Evolutionary conservation across 2,888 invertebrate species (phyloP).

Genomic region (Galeopsomyia nigrocyanea): DNA sequence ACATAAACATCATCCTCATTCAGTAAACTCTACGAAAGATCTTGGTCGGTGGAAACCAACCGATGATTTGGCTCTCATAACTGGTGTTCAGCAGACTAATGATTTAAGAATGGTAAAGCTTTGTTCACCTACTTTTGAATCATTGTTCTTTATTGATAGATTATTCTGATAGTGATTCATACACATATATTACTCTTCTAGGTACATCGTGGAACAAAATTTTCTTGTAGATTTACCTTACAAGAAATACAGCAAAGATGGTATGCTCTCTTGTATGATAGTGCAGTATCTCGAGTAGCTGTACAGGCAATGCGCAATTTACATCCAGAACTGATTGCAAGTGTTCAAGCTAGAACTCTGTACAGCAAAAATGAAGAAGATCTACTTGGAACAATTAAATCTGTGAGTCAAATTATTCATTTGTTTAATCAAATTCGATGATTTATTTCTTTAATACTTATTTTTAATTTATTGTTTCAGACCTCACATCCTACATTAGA

Average conservation of each 20-base stretch:
- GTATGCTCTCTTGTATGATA: conserved; percentile 96
- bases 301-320: conserved; percentile 94
- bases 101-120: conserved; percentile 76
- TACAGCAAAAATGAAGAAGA: conserved; percentile 93
- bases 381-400: conserved; percentile 83
- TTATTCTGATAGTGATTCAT: background rate
- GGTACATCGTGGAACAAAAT: conserved; percentile 93
- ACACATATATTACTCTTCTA: conserved; percentile 54
- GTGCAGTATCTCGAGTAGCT: conserved; percentile 92
- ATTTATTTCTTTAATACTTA: conserved; percentile 1
- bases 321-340: conserved; percentile 90
- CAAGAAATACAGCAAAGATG: conserved; percentile 96
- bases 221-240: conserved; percentile 94
- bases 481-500: conserved; percentile 80
- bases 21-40: conserved; percentile 81
- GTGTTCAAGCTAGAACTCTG: conserved; percentile 89
- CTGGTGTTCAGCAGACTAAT: conserved; percentile 93
- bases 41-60: conserved; percentile 97
- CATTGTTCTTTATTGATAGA: background rate
- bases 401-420: conserved; percentile 59
- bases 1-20: conserved; percentile 78
- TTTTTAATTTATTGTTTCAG: conserved; percentile 66
- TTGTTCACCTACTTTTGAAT: background rate
- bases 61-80: conserved; percentile 94
- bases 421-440: background rate